Conservation (phyloP, 2,797 vertebrate species). For the Miichthys miiuy region DNA sequence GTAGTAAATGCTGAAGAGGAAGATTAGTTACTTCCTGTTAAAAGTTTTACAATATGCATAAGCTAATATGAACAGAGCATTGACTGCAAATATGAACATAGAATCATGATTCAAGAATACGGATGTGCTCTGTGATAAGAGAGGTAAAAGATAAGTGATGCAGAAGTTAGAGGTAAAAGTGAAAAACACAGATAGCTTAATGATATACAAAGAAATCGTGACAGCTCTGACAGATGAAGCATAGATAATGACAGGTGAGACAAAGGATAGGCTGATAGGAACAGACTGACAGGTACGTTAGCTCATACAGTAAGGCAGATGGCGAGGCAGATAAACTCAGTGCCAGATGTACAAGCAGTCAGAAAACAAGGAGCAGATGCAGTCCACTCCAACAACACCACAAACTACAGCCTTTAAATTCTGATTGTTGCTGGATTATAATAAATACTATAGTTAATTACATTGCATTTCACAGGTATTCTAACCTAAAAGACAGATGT, state of each 20-base stretch:
- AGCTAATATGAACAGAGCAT: background rate
- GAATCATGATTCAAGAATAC: background rate
- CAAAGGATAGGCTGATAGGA: constrained; percentile 29
- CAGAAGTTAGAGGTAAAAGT: background rate
- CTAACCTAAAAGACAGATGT: background rate
- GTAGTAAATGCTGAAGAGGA: background rate
- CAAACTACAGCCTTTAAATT: background rate
- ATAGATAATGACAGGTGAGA: constrained; percentile 14
- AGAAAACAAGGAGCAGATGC: constrained; percentile 30
- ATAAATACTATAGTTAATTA: background rate
- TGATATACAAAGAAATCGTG: background rate
- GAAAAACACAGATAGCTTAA: constrained; percentile 20
- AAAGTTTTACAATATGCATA: background rate
- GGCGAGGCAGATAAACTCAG: constrained; percentile 17
- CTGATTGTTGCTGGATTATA: background rate
- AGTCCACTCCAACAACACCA: background rate
- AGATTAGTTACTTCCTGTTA: background rate
- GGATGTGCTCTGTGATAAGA: background rate
- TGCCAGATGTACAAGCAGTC: constrained; percentile 7
- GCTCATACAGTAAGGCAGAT: constrained; percentile 34
- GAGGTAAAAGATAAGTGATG: background rate
- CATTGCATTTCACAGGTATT: background rate
- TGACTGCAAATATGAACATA: background rate
- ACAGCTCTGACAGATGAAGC: background rate
- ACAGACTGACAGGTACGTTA: constrained; percentile 31